phyloP scores from a whole-genome alignment of 1,140 invertebrate species.

The Chironomus tepperi region DNA sequence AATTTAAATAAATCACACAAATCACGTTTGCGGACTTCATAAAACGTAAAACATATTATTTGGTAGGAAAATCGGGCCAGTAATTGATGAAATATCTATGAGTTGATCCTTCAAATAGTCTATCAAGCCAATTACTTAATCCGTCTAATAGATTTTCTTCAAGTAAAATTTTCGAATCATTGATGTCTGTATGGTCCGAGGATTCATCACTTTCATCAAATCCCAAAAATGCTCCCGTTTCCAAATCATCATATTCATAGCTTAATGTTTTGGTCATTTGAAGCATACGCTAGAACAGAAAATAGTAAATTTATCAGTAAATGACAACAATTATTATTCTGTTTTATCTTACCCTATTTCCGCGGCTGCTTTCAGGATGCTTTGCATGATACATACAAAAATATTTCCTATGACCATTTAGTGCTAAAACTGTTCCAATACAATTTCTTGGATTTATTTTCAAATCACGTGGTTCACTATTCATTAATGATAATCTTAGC shows the following conservation, averaged over 20 bases:
- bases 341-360: slow-evolving; percentile 45
- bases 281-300: slow-evolving; percentile 46
- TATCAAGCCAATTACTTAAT: slow-evolving; percentile 91
- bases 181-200: slow-evolving; percentile 45
- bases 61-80: slow-evolving; percentile 84
- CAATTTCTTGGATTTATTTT: slow-evolving; percentile 94
- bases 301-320: slow-evolving; percentile 19
- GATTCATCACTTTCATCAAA: slow-evolving; percentile 58
- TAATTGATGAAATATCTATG: slow-evolving; percentile 92
- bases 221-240: slow-evolving; percentile 72
- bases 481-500: slow-evolving; percentile 63
- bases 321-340: slow-evolving; percentile 22
- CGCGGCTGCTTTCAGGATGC: slow-evolving; percentile 51
- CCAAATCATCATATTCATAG: slow-evolving; percentile 49
- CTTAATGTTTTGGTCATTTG: slow-evolving; percentile 54
- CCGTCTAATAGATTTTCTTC: slow-evolving; percentile 81
- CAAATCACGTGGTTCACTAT: slow-evolving; percentile 64
- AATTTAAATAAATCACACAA: too few relatives aligned
- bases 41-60: slow-evolving; percentile 42
- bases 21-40: too few relatives aligned
- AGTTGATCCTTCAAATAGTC: slow-evolving; percentile 90
- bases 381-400: slow-evolving; percentile 98
- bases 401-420: slow-evolving; percentile 94
- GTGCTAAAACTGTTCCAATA: slow-evolving; percentile 89
- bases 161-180: slow-evolving; percentile 34